Evolutionary conservation across 2,888 invertebrate genomes (phyloP).

Genomic region (Chalcis sispes): DNA sequence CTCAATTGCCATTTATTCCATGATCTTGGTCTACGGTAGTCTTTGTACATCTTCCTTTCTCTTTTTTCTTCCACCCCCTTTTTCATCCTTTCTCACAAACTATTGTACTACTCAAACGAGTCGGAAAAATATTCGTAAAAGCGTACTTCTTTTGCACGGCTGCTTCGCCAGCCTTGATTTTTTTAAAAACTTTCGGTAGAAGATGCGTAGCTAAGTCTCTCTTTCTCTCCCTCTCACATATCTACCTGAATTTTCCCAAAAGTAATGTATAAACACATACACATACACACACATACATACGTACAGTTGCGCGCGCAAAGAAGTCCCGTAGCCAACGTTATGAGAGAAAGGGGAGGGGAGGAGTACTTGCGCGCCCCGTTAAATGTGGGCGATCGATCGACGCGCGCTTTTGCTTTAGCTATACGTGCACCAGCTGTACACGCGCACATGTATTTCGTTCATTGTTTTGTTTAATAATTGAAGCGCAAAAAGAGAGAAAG

Average conservation of each 20-base stretch:
- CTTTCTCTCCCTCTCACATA: background rate
- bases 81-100: background rate
- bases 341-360: too few relatives aligned
- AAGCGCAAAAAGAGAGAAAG: conserved; percentile 9
- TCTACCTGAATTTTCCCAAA: too few relatives aligned
- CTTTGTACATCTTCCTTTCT: too few relatives aligned
- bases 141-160: too few relatives aligned
- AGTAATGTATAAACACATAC: too few relatives aligned
- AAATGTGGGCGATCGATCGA: conserved; percentile 32
- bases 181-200: background rate
- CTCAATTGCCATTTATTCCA: too few relatives aligned
- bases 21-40: too few relatives aligned
- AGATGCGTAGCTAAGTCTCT: background rate
- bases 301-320: too few relatives aligned
- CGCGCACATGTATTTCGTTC: conserved; percentile 15
- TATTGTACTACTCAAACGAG: conserved; percentile 24
- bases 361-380: background rate
- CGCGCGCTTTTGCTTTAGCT: background rate
- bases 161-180: too few relatives aligned
- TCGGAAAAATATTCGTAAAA: conserved; percentile 1
- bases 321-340: too few relatives aligned
- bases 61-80: too few relatives aligned
- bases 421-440: background rate
- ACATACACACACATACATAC: too few relatives aligned
- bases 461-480: conserved; percentile 50